These are phyloP conservation scores for Psittacula echo DNA, from an alignment of 2,797 vertebrate species.

Conservation along the genomic window DNA sequence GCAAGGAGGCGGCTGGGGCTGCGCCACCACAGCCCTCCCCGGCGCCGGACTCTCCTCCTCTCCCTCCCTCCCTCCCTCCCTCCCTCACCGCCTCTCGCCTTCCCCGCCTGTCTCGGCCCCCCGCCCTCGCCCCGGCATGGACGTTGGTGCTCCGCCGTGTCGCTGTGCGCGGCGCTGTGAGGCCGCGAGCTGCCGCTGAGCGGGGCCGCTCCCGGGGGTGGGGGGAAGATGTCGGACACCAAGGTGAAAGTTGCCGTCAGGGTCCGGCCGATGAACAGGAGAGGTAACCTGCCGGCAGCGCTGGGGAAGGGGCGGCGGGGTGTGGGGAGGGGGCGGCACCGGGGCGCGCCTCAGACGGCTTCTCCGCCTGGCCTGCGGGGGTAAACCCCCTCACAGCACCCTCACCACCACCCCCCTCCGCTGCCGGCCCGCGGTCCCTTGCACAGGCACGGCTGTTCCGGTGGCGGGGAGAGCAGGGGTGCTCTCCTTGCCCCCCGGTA, in stretches of 20 bases:
- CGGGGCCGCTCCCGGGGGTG: slow-evolving; percentile 36
- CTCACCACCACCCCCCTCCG: neutral
- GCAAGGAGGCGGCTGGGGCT: neutral
- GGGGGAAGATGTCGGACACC: slow-evolving; percentile 92
- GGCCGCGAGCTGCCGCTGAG: slow-evolving; percentile 64
- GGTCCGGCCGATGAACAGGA: slow-evolving; percentile 96
- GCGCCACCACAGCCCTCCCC: slow-evolving; percentile 23
- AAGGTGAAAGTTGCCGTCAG: slow-evolving; percentile 98
- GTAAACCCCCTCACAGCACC: neutral
- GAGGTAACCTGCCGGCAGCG: slow-evolving; percentile 81
- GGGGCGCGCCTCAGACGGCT: neutral
- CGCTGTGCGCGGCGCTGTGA: slow-evolving; percentile 48
- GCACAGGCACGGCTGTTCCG: neutral
- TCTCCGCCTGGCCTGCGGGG: neutral
- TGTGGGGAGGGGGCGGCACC: neutral
- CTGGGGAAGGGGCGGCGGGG: neutral
- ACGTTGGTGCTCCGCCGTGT: slow-evolving; percentile 59
- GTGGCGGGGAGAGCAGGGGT: neutral
- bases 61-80: neutral
- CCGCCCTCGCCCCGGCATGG: slow-evolving; percentile 62
- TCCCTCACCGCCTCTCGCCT: neutral
- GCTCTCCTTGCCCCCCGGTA: neutral
- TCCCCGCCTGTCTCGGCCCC: slow-evolving; percentile 30
- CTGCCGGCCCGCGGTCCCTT: neutral
- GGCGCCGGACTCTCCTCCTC: slow-evolving; percentile 17